phyloP scores from a whole-genome alignment of 1,140 invertebrate species.

The Drosophila prosaltans region DNA sequence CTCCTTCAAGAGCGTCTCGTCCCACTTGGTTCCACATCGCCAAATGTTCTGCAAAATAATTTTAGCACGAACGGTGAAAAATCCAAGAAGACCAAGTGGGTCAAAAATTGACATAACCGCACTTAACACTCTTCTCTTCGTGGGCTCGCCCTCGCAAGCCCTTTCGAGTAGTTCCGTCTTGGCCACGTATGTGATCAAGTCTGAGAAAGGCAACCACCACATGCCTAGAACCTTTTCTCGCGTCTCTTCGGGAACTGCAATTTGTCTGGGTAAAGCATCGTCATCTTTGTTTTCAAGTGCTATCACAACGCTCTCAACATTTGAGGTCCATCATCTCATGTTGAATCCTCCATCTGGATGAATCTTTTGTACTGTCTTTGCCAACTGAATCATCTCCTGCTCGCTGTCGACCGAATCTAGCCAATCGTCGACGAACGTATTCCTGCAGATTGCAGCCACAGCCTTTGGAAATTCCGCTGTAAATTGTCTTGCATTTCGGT shows the following conservation, averaged over 20 bases:
- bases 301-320: neutral
- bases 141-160: too few species aligned
- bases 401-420: neutral
- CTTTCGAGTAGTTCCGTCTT: neutral
- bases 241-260: neutral
- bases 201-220: constrained; percentile 10
- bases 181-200: neutral
- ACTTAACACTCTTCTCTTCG: too few species aligned
- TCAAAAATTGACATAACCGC: too few species aligned
- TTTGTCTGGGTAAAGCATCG: neutral
- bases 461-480: neutral
- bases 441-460: neutral
- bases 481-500: too few species aligned
- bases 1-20: too few species aligned
- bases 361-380: neutral
- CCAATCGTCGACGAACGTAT: neutral
- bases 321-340: neutral
- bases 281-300: constrained; percentile 3
- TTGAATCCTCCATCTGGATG: neutral
- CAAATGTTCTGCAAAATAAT: constrained; percentile 14
- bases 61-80: neutral
- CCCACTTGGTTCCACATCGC: neutral
- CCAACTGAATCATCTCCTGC: neutral
- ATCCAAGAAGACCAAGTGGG: too few species aligned
- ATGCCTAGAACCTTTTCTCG: constrained; percentile 9